Conservation (phyloP, 1,140 invertebrate species). For the Hestina assimilis region DNA sequence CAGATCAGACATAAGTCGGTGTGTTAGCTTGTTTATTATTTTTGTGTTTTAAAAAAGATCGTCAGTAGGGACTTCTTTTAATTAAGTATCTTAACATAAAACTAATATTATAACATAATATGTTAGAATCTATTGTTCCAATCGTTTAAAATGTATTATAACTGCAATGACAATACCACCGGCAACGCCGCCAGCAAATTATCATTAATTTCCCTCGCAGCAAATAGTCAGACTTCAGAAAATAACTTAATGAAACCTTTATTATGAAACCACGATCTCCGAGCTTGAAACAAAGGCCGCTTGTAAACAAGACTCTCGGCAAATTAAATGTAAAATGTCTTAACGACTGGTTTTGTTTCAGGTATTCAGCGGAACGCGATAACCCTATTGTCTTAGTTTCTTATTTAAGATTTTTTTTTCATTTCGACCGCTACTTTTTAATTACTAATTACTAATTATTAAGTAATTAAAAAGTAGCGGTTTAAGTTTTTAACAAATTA, state of each 20-base stretch:
- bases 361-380: constrained; percentile 1
- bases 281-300: not conserved
- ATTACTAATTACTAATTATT: no score
- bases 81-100: no score
- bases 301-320: constrained; percentile 8
- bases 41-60: no score
- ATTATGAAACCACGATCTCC: constrained; percentile 4
- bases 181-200: constrained; percentile 6
- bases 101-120: no score
- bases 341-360: constrained; percentile 5
- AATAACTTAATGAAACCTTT: constrained; percentile 18
- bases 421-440: no score
- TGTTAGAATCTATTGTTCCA: not conserved
- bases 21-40: no score
- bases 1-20: no score
- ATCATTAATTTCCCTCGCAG: constrained; percentile 4
- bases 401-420: not conserved
- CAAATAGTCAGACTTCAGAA: constrained; percentile 19
- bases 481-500: no score
- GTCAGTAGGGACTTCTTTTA: no score
- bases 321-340: constrained; percentile 12
- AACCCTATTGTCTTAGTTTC: not conserved
- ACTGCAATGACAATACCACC: not conserved
- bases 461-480: no score
- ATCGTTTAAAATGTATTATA: not conserved